These are phyloP conservation scores for Vulpes ferrilata DNA, from an alignment of 2,113 vertebrate genomes.

Conservation along the genomic window DNA sequence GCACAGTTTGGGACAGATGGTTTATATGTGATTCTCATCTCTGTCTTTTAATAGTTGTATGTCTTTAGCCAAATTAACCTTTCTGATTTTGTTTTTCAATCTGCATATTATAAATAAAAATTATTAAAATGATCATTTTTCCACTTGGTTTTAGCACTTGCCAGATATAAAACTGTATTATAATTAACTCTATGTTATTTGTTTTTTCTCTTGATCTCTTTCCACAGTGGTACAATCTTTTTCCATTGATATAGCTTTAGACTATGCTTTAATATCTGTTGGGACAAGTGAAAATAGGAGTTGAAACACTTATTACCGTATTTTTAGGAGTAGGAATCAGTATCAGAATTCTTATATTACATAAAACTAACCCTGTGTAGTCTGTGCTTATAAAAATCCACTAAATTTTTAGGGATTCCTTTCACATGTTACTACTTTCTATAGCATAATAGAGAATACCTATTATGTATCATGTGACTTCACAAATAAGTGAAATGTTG, in stretches of 20 bases:
- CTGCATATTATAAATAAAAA: not conserved
- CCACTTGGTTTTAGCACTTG: not conserved
- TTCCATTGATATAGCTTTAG: not conserved
- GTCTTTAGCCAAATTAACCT: not conserved
- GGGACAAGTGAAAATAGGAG: not conserved
- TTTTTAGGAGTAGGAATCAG: not conserved
- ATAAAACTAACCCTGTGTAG: not conserved
- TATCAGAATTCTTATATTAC: not conserved
- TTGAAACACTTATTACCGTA: constrained; percentile 4
- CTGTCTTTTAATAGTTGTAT: not conserved
- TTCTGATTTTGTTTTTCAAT: not conserved
- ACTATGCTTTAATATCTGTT: not conserved
- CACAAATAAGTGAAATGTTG: not conserved
- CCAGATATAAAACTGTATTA: not conserved
- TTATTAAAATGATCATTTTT: not conserved
- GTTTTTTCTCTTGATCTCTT: constrained; percentile 1
- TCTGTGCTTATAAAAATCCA: not conserved
- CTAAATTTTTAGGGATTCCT: not conserved
- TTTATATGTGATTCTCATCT: not conserved
- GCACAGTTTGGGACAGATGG: not conserved
- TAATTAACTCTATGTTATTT: not conserved
- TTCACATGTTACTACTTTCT: not conserved
- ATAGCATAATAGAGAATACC: too few species aligned
- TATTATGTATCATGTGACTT: not conserved
- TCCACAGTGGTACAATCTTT: not conserved